phyloP scores from a whole-genome alignment of 2,797 vertebrate species.

The Gallinago solitaria region DNA sequence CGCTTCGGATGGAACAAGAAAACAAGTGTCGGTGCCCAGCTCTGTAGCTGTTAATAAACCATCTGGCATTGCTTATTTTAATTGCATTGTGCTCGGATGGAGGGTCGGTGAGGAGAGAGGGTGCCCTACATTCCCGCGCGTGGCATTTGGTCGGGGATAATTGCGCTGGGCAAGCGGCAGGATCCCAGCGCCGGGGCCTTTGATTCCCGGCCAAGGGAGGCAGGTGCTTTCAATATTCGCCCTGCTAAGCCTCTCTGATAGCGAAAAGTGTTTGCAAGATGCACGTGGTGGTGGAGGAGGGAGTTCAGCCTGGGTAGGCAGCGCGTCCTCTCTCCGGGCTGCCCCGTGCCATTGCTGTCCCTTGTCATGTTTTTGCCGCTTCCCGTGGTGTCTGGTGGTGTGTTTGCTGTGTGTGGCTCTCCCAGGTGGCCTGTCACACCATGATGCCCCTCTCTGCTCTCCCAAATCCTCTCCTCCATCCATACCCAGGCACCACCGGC shows the following conservation, averaged over 20 bases:
- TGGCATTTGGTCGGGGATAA: not conserved
- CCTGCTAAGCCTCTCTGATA: not conserved
- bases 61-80: constrained; percentile 7
- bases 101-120: not conserved
- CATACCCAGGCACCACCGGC: accelerated
- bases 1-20: not conserved
- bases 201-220: not conserved
- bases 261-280: not conserved
- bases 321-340: not conserved
- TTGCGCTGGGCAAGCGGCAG: not conserved
- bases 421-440: not conserved
- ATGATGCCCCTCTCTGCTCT: not conserved
- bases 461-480: not conserved
- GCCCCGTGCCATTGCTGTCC: accelerated
- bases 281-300: not conserved
- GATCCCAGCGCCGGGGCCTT: not conserved
- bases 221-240: not conserved
- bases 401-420: not conserved
- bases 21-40: not conserved
- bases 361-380: accelerated
- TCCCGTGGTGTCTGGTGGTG: accelerated
- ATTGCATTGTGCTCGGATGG: not conserved
- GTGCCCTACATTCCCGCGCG: not conserved
- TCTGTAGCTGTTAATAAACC: not conserved
- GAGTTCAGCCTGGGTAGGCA: not conserved